phyloP scores from a whole-genome alignment of 2,888 invertebrate genomes.

The Idaea biselata region DNA sequence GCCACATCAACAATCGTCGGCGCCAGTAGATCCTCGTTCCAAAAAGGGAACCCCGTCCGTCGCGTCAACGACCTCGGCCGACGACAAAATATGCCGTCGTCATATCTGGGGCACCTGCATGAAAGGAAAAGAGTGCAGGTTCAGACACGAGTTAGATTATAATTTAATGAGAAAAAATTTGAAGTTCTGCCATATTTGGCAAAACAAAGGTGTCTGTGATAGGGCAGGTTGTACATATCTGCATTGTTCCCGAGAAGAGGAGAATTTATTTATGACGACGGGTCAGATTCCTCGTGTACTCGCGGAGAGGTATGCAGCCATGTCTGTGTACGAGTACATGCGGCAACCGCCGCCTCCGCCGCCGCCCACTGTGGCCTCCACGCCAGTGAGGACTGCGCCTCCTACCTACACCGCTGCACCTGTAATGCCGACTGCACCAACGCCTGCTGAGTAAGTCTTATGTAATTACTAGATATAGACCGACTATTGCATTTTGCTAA shows the following conservation, averaged over 20 bases:
- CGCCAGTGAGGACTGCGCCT: conserved; percentile 8
- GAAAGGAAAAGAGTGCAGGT: conserved; percentile 55
- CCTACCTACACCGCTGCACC: conserved; percentile 12
- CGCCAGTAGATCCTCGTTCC: conserved; percentile 37
- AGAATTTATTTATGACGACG: conserved; percentile 48
- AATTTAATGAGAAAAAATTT: conserved; percentile 59
- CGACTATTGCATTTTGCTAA: too few relatives aligned
- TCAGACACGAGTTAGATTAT: conserved; percentile 54
- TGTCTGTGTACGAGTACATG: conserved; percentile 32
- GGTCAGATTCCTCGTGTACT: conserved; percentile 58
- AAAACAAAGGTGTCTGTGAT: conserved; percentile 58
- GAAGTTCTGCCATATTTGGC: conserved; percentile 66
- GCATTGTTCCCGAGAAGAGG: conserved; percentile 58
- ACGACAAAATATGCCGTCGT: conserved; percentile 49
- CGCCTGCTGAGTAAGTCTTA: conserved; percentile 22
- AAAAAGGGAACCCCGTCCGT: conserved; percentile 29
- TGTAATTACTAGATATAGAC: too few relatives aligned
- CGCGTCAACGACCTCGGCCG: conserved; percentile 14
- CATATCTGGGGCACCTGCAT: conserved; percentile 65
- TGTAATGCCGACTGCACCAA: conserved; percentile 23
- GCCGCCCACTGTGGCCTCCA: conserved; percentile 15
- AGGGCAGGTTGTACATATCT: conserved; percentile 59
- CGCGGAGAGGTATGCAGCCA: conserved; percentile 52
- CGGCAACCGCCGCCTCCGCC: conserved; percentile 44
- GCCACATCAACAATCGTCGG: conserved; percentile 37